Base-by-base conservation (phyloP, 2,888 invertebrate genomes). In the Tetramorium bicarinatum region DNA sequence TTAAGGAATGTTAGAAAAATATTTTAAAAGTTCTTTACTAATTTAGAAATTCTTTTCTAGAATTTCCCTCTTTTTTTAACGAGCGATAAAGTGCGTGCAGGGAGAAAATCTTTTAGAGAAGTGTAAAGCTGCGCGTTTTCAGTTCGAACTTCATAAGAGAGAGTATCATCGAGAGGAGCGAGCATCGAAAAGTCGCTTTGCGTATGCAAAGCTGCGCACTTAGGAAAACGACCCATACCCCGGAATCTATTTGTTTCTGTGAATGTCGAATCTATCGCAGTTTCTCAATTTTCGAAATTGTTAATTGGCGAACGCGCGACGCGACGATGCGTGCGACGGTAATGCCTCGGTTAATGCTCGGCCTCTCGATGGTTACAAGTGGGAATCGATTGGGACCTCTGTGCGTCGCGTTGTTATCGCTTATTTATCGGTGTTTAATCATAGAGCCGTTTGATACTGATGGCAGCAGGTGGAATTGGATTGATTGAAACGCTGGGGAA, bases 391-490 rank as follows among this genome's bases (percentile, higher is more conserved):
- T 18, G 69, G 29, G 47, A 3, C 38, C 47, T 59, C 44, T 29
- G n/a, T 9, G 25, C 41, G 13, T n/a, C 11, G 21, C 21, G 15
- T 44, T 34, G 21, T 34, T 79, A 47, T 66, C 69, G 69, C 79
- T 71, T 80, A 80, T 80, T 80, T 80, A 80, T 79, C 79, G 71
- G 13, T 71, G 38, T 71, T 80, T 80, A 71, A 80, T 80, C 79
- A 38, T 80, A 80, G 59, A 34, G 18, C 59, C 38, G 71, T 56
- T 69, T 79, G 79, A 79, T 59, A 71, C 21, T 38, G 59, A 61
- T 38, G n/a, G n/a, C n/a, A n/a, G 72, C 67, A 44, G 47, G 34
- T 47, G 18, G 47, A 69, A 41, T 38, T 44, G 72, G 59, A 80
- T 80, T 80, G 79, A 72, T 80, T 59, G 71, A 79, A 66, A 79